Base-by-base conservation (phyloP, 2,888 invertebrate species). In the Drosophila helvetica region DNA sequence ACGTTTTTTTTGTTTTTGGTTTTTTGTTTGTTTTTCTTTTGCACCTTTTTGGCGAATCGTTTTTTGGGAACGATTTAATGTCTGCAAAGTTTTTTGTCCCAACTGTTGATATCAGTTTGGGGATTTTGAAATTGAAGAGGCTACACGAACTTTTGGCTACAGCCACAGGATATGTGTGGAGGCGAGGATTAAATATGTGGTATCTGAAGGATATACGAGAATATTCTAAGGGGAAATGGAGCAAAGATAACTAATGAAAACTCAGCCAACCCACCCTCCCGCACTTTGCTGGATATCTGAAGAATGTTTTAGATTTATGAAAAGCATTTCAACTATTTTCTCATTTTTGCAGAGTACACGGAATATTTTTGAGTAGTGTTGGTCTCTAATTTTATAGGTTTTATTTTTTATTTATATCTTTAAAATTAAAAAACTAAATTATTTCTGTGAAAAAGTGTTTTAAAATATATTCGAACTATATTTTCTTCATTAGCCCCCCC, bases 1-100 rank as follows among this genome's bases (percentile, higher is more conserved):
- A 7, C 15, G 15, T 27, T 18, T 25, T 25, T 33, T 63, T 53
- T 42, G 42, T 17, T 18, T 46, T 27, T 2, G 22, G 38, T 22
- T 42, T 48, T 19, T 18, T 46, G 17, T 52, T 22, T 50, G n/a
- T 22, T 55, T 43, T 45, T 51, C 33, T 68, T 54, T 54, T 54
- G 53, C 45, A 66, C 33, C 38, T 66, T 65, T 62, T 47, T 47
- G 62, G 62, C 7, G 7, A 27, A 62, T 51, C 2, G 27, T 51
- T 47, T 33, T 38, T 38, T 15, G n/a, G 38, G 15, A 69, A 56
- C 53, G 68, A 56, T 62, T 66, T 52, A 62, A 56, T 68, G 58
- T 80, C 58, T 66, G 65, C 18, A 46, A 78, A 84, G 58, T 67
- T 77, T 67, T 77, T 58, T 58, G 27, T 55, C 47, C 38, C 47